These are phyloP conservation scores for Arrhamphus sclerolepis DNA, from an alignment of 2,797 vertebrate genomes.

Conservation along the genomic window DNA sequence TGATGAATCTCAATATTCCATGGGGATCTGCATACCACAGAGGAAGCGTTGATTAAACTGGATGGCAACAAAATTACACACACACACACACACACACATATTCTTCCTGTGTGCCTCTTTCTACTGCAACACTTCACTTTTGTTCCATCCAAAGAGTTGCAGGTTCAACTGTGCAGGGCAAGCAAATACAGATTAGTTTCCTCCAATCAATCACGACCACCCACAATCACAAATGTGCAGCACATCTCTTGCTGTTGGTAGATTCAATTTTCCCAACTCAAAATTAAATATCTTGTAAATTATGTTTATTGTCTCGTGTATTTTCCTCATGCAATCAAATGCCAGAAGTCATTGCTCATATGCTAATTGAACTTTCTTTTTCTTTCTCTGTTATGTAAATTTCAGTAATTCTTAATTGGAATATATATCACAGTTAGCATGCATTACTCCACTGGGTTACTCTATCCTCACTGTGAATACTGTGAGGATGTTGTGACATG, in stretches of 20 bases:
- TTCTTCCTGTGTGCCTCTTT: slow-evolving; percentile 27
- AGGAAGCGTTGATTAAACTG: slow-evolving; percentile 79
- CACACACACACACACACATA: slow-evolving; percentile 41
- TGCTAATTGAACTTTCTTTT: slow-evolving; percentile 68
- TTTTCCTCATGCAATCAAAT: slow-evolving; percentile 70
- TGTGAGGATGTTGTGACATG: slow-evolving; percentile 28
- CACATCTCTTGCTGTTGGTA: slow-evolving; percentile 37
- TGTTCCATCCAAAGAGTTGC: slow-evolving; percentile 32
- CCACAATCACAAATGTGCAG: slow-evolving; percentile 44
- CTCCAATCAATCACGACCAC: slow-evolving; percentile 57
- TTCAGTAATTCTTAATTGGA: slow-evolving; percentile 68
- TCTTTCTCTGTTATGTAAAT: slow-evolving; percentile 71
- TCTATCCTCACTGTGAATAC: slow-evolving; percentile 55
- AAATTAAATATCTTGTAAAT: slow-evolving; percentile 78
- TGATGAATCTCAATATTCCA: slow-evolving; percentile 83
- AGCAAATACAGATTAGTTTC: slow-evolving; percentile 53
- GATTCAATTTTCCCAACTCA: slow-evolving; percentile 72
- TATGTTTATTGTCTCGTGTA: slow-evolving; percentile 68
- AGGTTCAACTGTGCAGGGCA: slow-evolving; percentile 39
- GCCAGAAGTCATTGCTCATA: slow-evolving; percentile 66
- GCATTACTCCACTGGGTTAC: slow-evolving; percentile 52
- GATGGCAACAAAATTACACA: slow-evolving; percentile 60
- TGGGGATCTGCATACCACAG: slow-evolving; percentile 73
- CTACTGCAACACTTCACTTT: slow-evolving; percentile 7
- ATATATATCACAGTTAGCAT: slow-evolving; percentile 73